Evolutionary conservation across 2,888 invertebrate species (phyloP).

Genomic region (Andrena bicolor): DNA sequence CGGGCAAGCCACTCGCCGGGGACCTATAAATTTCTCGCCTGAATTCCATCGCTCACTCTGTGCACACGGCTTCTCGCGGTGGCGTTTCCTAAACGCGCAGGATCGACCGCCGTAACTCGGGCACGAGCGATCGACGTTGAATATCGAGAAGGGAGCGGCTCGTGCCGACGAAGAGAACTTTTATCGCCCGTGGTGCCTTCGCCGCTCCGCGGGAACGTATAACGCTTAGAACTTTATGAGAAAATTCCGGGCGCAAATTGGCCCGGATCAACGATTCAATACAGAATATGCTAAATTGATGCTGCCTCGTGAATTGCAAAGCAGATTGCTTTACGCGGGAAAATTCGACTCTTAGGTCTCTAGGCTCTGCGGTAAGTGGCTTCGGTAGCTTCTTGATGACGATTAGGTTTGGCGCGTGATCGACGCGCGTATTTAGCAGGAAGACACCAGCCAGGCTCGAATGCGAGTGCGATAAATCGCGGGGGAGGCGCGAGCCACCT

Average conservation of each 20-base stretch:
- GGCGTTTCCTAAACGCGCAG: slow-evolving; percentile 6
- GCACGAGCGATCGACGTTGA: slow-evolving; percentile 31
- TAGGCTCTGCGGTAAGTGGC: too few relatives aligned
- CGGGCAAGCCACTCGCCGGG: slow-evolving; percentile 1
- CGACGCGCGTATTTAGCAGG: slow-evolving; percentile 41
- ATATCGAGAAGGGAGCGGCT: slow-evolving; percentile 23
- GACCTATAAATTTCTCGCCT: slow-evolving; percentile 43
- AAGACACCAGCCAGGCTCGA: slow-evolving; percentile 53
- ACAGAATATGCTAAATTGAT: background rate
- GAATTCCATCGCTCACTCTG: slow-evolving; percentile 15
- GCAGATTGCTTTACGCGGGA: background rate
- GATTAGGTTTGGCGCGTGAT: slow-evolving; percentile 9
- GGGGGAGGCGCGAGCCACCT: slow-evolving; percentile 72
- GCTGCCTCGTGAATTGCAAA: background rate
- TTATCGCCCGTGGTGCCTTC: slow-evolving; percentile 27
- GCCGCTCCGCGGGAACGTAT: slow-evolving; percentile 21
- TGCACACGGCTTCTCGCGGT: slow-evolving; percentile 1
- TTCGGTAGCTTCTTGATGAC: background rate
- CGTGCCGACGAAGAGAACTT: slow-evolving; percentile 19
- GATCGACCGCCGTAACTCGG: slow-evolving; percentile 5
- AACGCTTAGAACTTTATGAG: slow-evolving; percentile 13
- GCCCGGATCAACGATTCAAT: background rate
- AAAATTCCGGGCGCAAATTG: background rate
- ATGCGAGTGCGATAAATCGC: slow-evolving; percentile 69
- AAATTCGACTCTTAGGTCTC: background rate